A percentile compares a stretch with the other conserved stretches of the same genome.
phyloP scores from a whole-genome alignment of 2,797 vertebrate genomes.

The Hydrolagus colliei region DNA sequence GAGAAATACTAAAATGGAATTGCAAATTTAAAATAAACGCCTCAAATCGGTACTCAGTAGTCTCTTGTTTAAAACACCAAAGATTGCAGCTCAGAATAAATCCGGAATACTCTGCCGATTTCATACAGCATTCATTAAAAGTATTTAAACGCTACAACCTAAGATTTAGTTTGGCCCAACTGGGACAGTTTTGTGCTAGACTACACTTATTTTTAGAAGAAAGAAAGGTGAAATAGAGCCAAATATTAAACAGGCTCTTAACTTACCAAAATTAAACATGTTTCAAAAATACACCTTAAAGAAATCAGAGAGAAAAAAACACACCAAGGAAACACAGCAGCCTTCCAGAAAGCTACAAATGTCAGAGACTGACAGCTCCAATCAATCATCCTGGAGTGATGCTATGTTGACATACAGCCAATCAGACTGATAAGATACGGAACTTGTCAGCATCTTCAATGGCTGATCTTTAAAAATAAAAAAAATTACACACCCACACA shows the following conservation, averaged over 20 bases:
- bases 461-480: neutral
- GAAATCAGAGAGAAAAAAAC: neutral
- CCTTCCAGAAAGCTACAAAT: neutral
- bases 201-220: neutral
- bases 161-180: neutral
- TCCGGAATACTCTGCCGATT: neutral
- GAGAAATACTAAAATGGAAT: too few species aligned
- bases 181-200: neutral
- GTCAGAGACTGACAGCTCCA: neutral
- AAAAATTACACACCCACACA: neutral
- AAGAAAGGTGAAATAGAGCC: neutral
- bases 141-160: neutral
- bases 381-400: slow-evolving; percentile 16
- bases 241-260: neutral
- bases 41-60: too few species aligned
- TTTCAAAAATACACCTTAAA: slow-evolving; percentile 19
- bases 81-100: neutral
- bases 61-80: neutral
- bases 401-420: neutral
- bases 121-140: neutral
- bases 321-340: neutral
- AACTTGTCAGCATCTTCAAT: neutral
- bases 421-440: slow-evolving; percentile 13
- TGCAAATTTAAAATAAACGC: too few species aligned
- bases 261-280: neutral